Evolutionary conservation across 2,113 vertebrate genomes (phyloP).

Genomic region (Grantiella picta): DNA sequence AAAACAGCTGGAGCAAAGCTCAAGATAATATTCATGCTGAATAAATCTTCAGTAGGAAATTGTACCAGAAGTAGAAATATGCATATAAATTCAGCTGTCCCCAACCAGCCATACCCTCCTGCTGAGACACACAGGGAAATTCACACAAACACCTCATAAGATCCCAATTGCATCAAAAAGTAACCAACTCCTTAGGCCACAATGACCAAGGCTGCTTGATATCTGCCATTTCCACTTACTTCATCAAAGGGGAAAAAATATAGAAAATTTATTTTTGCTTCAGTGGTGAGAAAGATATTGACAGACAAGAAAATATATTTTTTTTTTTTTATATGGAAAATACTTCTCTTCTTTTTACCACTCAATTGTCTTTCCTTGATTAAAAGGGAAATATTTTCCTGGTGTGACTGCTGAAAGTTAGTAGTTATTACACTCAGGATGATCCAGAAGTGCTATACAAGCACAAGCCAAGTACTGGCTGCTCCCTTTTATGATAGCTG

Average conservation of each 20-base stretch:
- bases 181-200: not conserved
- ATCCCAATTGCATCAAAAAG: not conserved
- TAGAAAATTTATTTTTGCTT: not conserved
- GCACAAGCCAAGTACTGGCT: not conserved
- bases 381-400: not conserved
- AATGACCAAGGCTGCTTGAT: accelerated
- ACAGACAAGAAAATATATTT: not conserved
- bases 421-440: not conserved
- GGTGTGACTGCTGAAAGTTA: not conserved
- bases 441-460: not conserved
- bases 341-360: not conserved
- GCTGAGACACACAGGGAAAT: not conserved
- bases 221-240: not conserved
- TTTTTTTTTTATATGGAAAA: not conserved
- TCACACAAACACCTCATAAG: not conserved
- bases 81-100: not conserved
- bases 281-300: not conserved
- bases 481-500: not conserved
- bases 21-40: not conserved
- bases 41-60: not conserved
- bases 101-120: not conserved
- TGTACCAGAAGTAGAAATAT: accelerated
- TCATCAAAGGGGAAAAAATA: not conserved
- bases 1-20: not conserved
- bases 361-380: not conserved